Evolutionary conservation across 2,888 invertebrate species (phyloP), one percentile per base, ranked within the genome.

Genomic region (Metacarcinus magister): DNA sequence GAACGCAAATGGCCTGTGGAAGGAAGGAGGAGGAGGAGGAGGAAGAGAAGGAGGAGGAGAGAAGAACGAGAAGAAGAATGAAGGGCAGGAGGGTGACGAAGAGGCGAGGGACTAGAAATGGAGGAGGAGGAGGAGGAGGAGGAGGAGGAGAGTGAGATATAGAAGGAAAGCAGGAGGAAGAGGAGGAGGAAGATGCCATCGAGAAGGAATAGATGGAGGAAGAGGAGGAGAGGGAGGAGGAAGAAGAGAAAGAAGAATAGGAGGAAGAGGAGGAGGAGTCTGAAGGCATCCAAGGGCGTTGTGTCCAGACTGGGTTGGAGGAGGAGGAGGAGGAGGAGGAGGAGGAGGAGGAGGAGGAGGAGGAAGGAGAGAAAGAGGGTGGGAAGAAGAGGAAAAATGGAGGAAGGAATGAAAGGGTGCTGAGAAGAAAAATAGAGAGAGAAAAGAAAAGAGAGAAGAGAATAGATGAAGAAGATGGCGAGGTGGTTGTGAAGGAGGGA

Each of bases 21-120:
- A 13, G 82, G 67, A 10, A 82, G 32, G 32, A 82, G 82, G 82
- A 82, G 82, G 82, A 82, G 82, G 82, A 82, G 82, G 82, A 82
- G 60, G 60, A 90, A 32, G 43, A 43, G 90, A 43, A 44, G 43
- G 43, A 23, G 43, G 43, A 43, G 16, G 46, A 75, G 75, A 16
- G 10, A 28, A 28, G 28, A 28, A 75, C 28, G 28, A 75, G 28
- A 28, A 75, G n/a, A 28, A 75, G 75, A 28, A 75, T 3, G 75
- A 75, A 28, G 75, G 5, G 28, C 4, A 75, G 75, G 75, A 67
- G 23, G 67, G 19, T 3, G 67, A 67, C 3, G 23, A 67, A 3
- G 23, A 67, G 67, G 23, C 8, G 67, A 67, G 23, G 67, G 67
- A 67, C 10, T 3, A 67, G 19, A 67, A 67, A 67, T 67, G 67